Base-by-base conservation (phyloP, 2,113 vertebrate genomes). In the Speoplatyrhinus poulsoni region DNA sequence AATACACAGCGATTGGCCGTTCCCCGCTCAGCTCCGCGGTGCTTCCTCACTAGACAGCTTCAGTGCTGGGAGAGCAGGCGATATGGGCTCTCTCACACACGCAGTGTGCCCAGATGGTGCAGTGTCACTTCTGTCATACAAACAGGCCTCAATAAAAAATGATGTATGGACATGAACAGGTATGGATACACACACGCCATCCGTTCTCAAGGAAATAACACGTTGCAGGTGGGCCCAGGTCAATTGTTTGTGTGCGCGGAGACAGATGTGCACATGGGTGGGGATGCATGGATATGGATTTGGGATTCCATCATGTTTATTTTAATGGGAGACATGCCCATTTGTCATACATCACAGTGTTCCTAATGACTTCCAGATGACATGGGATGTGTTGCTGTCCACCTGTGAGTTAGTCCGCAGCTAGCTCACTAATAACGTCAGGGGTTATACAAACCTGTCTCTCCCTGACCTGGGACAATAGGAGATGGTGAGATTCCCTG, bases 301-400 rank as follows among this genome's bases (percentile, higher is more conserved):
- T 78, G 80, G 75, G 81, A 82, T 84, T 79, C 78, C 58, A 68
- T 33, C 19, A 49, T 87, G 83, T 84, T 86, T 90, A 78, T 89
- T 89, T 90, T 82, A 69, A 85, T 85, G 78, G 85, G 72, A 85
- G 64, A 90, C 81, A 87, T 87, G 88, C 90, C 89, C 91, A 82
- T 88, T 87, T 89, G 90, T 93, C 91, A 93, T 89, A 87, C 89
- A 94, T 95, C 92, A 92, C 69, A 19, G 89, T 85, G 85, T 80
- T 92, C 90, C 92, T 93, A 94, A 95, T 95, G 91, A 94, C 85
- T 89, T 92, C 91, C 94, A 94, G 94, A 95, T 94, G 93, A 95
- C 90, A 89, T 79, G 78, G 89, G 88, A 86, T 91, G 93, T 77
- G 91, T 94, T 26, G 26, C 26, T 26, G 93, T 91, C 91, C 91